A percentile compares a stretch with the other conserved stretches of the same genome.
Evolutionary conservation across 2,113 vertebrate genomes (phyloP).

Genomic region (Rallus limicola): DNA sequence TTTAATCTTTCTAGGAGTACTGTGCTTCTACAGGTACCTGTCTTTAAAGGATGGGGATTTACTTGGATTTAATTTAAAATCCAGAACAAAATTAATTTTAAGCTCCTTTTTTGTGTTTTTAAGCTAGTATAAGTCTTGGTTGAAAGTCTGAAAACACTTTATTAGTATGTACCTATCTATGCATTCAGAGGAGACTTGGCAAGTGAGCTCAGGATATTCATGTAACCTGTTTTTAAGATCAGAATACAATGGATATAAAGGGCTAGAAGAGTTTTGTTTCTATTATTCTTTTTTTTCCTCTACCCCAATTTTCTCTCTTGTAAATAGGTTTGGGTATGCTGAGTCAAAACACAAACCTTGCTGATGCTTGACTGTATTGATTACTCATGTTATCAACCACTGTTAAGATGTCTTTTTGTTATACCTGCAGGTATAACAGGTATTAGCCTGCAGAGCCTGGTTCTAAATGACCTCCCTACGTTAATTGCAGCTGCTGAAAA

Average conservation of each 20-base stretch:
- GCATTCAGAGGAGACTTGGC: not conserved
- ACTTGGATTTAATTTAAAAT: constrained; percentile 2
- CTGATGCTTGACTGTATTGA: not conserved
- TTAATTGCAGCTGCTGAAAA: not conserved
- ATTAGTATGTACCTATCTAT: not conserved
- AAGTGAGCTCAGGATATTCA: not conserved
- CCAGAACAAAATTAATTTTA: not conserved
- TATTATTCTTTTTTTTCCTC: not conserved
- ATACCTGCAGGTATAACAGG: not conserved
- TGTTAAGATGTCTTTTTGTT: not conserved
- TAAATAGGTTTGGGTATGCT: not conserved
- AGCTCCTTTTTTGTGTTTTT: not conserved
- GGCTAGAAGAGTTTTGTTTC: not conserved
- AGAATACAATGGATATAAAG: not conserved
- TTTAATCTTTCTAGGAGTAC: not conserved
- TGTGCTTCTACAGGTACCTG: not conserved
- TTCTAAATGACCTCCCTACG: not conserved
- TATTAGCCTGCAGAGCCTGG: not conserved
- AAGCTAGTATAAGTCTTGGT: not conserved
- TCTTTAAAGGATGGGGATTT: not conserved
- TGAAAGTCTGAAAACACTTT: not conserved
- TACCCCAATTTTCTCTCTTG: not conserved
- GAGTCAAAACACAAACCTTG: not conserved
- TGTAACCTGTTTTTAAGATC: not conserved
- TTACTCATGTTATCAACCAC: not conserved